A percentile compares a stretch with the other conserved stretches of the same genome.
phyloP scores from a whole-genome alignment of 2,797 vertebrate species.

The Mareca penelope region DNA sequence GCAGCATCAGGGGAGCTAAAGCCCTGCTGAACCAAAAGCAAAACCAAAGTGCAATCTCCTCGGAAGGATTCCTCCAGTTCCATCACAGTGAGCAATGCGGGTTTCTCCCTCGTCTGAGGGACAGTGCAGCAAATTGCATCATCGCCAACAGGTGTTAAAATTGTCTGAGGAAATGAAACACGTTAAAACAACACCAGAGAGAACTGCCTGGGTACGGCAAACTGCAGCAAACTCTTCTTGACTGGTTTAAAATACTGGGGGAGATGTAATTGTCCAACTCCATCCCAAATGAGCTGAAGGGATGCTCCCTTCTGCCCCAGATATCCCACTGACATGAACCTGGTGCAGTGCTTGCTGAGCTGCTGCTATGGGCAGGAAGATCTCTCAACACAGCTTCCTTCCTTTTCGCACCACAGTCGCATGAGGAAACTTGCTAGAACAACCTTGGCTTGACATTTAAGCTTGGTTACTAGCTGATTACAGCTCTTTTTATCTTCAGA shows the following conservation, averaged over 20 bases:
- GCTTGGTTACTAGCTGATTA: neutral
- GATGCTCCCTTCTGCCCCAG: neutral
- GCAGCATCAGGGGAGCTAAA: neutral
- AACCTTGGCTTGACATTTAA: slow-evolving; percentile 60
- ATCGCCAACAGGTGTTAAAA: neutral
- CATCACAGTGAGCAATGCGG: neutral
- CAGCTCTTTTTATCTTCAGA: neutral
- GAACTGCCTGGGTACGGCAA: neutral
- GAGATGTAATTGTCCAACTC: neutral
- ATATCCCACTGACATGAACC: neutral
- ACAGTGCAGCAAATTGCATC: neutral
- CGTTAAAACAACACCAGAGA: neutral
- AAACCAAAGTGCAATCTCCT: neutral
- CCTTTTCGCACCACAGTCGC: slow-evolving; percentile 54
- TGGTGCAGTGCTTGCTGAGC: neutral
- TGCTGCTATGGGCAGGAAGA: slow-evolving; percentile 44
- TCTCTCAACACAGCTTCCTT: slow-evolving; percentile 60
- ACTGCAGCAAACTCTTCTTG: neutral
- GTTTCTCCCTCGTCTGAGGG: neutral
- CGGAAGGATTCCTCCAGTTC: neutral
- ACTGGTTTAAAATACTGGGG: neutral
- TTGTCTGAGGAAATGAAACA: neutral
- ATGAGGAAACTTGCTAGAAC: slow-evolving; percentile 56
- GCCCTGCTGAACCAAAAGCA: neutral
- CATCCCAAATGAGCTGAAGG: neutral